These are phyloP conservation scores for Apodemia duryi DNA, from an alignment of 2,888 invertebrate species.

Conservation along the genomic window DNA sequence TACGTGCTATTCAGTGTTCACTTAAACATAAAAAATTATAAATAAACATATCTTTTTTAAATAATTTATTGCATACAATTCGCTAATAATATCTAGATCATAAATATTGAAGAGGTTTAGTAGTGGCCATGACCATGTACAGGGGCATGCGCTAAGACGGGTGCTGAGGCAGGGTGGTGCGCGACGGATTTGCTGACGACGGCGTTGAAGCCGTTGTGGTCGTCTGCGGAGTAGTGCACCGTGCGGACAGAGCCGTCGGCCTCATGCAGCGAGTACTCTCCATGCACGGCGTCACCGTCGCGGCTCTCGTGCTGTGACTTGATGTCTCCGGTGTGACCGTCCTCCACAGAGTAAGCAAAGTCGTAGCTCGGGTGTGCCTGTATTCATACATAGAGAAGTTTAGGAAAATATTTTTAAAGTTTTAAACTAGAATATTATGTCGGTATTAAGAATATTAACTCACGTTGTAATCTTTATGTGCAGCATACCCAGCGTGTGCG, in stretches of 20 bases:
- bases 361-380: constrained; percentile 75
- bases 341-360: constrained; percentile 73
- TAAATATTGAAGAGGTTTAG: no score
- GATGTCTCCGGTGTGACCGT: constrained; percentile 76
- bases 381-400: background rate
- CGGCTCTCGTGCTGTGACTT: constrained; percentile 76
- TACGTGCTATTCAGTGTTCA: no score
- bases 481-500: constrained; percentile 1
- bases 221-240: constrained; percentile 70
- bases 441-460: background rate
- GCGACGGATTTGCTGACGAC: no score
- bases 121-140: constrained; percentile 28
- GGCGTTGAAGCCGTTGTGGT: constrained; percentile 36
- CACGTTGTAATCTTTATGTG: constrained; percentile 22
- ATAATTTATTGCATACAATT: no score
- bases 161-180: constrained; percentile 23
- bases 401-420: constrained; percentile 22
- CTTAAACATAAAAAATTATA: no score
- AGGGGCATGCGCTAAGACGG: constrained; percentile 27
- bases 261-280: constrained; percentile 58
- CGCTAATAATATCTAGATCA: no score
- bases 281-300: constrained; percentile 79
- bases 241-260: constrained; percentile 71
- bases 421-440: no score
- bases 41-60: no score